These are phyloP conservation scores for Pempheris klunzingeri DNA, from an alignment of 2,797 vertebrate species.

Conservation along the genomic window DNA sequence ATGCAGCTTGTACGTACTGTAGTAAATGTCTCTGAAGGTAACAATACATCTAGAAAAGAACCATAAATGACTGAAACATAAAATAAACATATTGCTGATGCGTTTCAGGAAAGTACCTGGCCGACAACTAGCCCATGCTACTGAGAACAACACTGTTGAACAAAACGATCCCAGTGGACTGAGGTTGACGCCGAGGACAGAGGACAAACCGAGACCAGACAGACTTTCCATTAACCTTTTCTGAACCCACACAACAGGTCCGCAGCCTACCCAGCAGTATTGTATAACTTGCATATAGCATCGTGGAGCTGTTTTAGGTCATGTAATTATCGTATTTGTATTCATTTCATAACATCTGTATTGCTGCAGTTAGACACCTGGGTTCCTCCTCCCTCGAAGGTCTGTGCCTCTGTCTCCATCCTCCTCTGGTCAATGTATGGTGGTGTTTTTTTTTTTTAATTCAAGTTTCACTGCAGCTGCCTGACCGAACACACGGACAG, in stretches of 20 bases:
- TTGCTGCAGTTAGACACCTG: constrained; percentile 83
- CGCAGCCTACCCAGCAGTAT: constrained; percentile 94
- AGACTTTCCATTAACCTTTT: constrained; percentile 81
- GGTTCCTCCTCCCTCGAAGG: constrained; percentile 73
- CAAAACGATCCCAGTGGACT: constrained; percentile 67
- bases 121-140: constrained; percentile 90
- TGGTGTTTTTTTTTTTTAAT: constrained; percentile 69
- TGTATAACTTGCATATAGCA: constrained; percentile 88
- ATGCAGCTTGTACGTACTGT: neutral
- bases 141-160: constrained; percentile 65
- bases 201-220: constrained; percentile 67
- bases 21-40: neutral
- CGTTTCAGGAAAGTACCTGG: constrained; percentile 95
- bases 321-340: constrained; percentile 96
- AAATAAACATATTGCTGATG: neutral
- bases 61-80: neutral
- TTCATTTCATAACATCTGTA: constrained; percentile 93
- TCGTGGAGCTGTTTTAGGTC: constrained; percentile 92
- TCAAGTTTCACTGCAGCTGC: constrained; percentile 84
- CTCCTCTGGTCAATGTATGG: constrained; percentile 72
- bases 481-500: constrained; percentile 68
- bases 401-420: constrained; percentile 74
- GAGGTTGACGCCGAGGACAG: constrained; percentile 59
- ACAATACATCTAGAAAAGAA: neutral
- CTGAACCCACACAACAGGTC: constrained; percentile 84